Base-by-base conservation (phyloP, 2,888 invertebrate species). In the Tiliacea citrago region DNA sequence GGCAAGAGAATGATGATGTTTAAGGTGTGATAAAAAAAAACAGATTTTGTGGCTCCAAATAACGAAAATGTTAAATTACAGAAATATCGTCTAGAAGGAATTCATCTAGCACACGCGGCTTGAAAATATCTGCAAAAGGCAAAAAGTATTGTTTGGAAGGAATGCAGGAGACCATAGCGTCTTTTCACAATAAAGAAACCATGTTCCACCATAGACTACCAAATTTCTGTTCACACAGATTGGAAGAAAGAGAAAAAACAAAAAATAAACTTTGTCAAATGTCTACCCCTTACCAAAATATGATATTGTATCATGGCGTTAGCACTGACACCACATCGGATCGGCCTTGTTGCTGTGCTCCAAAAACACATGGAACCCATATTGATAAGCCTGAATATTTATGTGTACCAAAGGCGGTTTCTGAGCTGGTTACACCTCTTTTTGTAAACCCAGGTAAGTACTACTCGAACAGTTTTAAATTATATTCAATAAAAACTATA, bases 261-360 rank as follows among this genome's bases (percentile, higher is more conserved):
- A 73, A 76, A 57, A 72, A 86, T 62, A 76, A 82, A 60, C 55
- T 71, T 18, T 83, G 83, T 63, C 82, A 85, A 68, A 72, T 70
- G 42, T 49, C 79, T 66, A 68, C 68, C 42, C 71, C 75, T 18
- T n/a, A 42, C 13, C 24, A 29, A 35, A 58, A 53, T 18, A 21
- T 42, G 45, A 8, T 18, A 39, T 10, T 72, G 5, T 29, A 58
- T 49, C 82, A 77, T 35, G 79, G 81, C 16, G 81, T 90, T 2
- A 87, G 88, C 68, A 88, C 90, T 29, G 94, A 94, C 51, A 94
- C 94, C 0, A 90, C 91, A 0, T 80, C 86, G 39, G 93, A 94
- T 60, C 88, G 92, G 63, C 93, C 94, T 1, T 94, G 93, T 73
- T 76, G 72, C 47, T 81, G 77, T 76, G 55, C 61, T 18, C 77